These are phyloP conservation scores for Neoarius graeffei DNA, from an alignment of 2,113 vertebrate genomes.

Conservation along the genomic window DNA sequence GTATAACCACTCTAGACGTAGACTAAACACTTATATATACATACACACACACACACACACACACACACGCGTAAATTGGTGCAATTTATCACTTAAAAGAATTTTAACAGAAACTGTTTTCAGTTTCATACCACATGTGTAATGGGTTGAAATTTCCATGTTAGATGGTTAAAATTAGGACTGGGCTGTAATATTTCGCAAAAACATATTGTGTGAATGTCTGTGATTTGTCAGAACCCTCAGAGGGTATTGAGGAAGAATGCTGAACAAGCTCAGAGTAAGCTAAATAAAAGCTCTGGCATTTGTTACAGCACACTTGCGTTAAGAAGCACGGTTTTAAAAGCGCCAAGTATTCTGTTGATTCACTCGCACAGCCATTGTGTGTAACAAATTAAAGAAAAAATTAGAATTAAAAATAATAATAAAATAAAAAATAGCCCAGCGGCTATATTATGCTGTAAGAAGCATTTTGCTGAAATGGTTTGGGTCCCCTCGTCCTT, in stretches of 20 bases:
- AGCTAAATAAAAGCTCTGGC: neutral
- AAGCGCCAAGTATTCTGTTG: neutral
- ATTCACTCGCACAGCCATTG: neutral
- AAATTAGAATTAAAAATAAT: neutral
- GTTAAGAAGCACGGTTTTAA: neutral
- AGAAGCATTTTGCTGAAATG: neutral
- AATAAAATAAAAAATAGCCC: neutral
- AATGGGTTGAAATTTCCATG: neutral
- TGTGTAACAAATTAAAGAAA: neutral
- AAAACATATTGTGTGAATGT: neutral
- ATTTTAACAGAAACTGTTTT: neutral
- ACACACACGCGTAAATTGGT: too few relatives aligned
- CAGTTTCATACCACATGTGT: neutral
- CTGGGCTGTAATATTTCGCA: neutral
- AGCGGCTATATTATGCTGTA: neutral
- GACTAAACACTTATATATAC: too few relatives aligned
- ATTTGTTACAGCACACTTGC: neutral
- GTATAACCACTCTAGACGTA: too few relatives aligned
- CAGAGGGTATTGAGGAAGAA: neutral
- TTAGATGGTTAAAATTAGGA: neutral
- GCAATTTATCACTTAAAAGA: neutral
- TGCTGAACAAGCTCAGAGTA: neutral
- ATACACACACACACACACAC: too few relatives aligned
- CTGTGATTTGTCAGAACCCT: neutral
- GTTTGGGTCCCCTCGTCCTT: neutral